Percentiles rank a stretch among this genome's conserved stretches.
These are phyloP conservation scores for Cephalopholis sonnerati DNA, from an alignment of 2,113 vertebrate species.

Conservation along the genomic window DNA sequence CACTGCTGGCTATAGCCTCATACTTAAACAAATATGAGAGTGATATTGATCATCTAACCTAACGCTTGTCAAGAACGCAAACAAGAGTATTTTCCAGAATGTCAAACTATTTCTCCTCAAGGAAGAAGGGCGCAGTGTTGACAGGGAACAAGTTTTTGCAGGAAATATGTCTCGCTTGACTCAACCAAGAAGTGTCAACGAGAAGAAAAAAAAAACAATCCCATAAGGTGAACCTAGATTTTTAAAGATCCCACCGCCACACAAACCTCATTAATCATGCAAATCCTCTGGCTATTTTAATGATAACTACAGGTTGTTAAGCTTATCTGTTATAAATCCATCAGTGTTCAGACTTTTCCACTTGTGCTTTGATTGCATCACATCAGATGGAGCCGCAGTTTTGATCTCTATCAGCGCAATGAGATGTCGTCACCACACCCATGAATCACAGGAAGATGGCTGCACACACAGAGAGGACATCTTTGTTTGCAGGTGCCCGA, in stretches of 20 bases:
- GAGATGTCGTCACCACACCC: slow-evolving; percentile 59
- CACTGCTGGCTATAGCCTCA: too few relatives aligned
- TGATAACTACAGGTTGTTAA: slow-evolving; percentile 21
- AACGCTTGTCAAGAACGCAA: too few relatives aligned
- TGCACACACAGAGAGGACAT: slow-evolving; percentile 13
- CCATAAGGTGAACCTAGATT: not conserved
- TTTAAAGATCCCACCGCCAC: not conserved
- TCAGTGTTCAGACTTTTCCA: slow-evolving; percentile 58
- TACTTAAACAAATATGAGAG: too few relatives aligned
- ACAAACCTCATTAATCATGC: slow-evolving; percentile 62
- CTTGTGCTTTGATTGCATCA: slow-evolving; percentile 75
- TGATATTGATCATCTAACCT: too few relatives aligned
- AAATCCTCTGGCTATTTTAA: slow-evolving; percentile 34
- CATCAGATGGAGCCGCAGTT: slow-evolving; percentile 49
- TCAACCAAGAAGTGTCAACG: slow-evolving; percentile 14
- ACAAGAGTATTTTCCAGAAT: too few relatives aligned
- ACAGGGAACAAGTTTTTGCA: not conserved
- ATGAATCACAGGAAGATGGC: slow-evolving; percentile 60
- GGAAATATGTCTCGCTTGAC: not conserved
- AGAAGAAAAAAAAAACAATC: slow-evolving; percentile 9
- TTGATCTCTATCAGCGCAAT: slow-evolving; percentile 67
- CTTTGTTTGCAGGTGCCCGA: slow-evolving; percentile 43
- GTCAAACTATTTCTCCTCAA: not conserved
- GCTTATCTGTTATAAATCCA: slow-evolving; percentile 51
- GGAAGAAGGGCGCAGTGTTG: too few relatives aligned